phyloP scores from a whole-genome alignment of 2,113 vertebrate species.

The Salvator merianae region DNA sequence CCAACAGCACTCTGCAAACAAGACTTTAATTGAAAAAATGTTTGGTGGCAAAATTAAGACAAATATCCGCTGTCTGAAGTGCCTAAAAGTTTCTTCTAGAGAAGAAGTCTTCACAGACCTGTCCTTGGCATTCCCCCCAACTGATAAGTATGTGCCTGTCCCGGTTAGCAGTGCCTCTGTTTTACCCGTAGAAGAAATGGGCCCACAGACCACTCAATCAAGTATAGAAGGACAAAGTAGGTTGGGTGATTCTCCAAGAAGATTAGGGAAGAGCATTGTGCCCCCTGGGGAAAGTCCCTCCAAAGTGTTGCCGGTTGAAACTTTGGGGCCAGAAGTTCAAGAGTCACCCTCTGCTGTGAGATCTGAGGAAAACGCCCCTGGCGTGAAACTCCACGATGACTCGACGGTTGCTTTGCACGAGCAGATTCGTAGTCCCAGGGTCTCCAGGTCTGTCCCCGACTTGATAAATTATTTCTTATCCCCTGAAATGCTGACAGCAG shows the following conservation, averaged over 20 bases:
- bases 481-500: slow-evolving; percentile 77
- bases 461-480: slow-evolving; percentile 85
- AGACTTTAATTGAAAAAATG: slow-evolving; percentile 82
- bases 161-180: neutral
- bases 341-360: neutral
- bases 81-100: slow-evolving; percentile 78
- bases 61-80: slow-evolving; percentile 79
- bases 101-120: slow-evolving; percentile 86
- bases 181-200: slow-evolving; percentile 56
- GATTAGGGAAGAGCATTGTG: slow-evolving; percentile 53
- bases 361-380: neutral
- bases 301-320: neutral
- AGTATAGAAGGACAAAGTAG: slow-evolving; percentile 31
- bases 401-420: neutral
- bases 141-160: neutral
- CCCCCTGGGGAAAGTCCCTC: slow-evolving; percentile 18
- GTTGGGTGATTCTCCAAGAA: slow-evolving; percentile 41
- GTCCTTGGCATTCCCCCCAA: slow-evolving; percentile 80
- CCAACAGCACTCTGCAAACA: slow-evolving; percentile 53
- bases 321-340: slow-evolving; percentile 15
- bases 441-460: slow-evolving; percentile 76
- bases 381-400: neutral
- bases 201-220: slow-evolving; percentile 34
- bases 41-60: slow-evolving; percentile 85
- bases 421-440: slow-evolving; percentile 29